Base-by-base conservation (phyloP, 1,140 invertebrate species). In the Bombus vancouverensis region DNA sequence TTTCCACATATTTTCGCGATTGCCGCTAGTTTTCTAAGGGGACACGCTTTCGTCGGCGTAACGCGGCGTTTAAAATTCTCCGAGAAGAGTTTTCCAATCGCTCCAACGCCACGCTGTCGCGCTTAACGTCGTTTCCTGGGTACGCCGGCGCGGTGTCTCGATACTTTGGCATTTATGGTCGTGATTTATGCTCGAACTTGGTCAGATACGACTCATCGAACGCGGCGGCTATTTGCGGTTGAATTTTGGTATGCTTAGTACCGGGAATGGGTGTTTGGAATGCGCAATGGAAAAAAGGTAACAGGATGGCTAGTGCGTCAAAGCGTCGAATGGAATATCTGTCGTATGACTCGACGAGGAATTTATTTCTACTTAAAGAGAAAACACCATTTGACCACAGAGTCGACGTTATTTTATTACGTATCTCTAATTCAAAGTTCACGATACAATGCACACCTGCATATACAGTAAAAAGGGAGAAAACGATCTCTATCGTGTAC, bases 141-240 rank as follows among this genome's bases (percentile, higher is more conserved):
- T n/a, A 42, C 44, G 6, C 15, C 15, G 47, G 47, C 18, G n/a
- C 15, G n/a, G 10, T 13, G 34, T 44, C 22, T n/a, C 39, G 25
- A 57, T 53, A 37, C 65, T 34, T 32, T 12, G 72, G 39, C 81
- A 53, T 83, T 83, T 76, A 83, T 28, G 44, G 66, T 12, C 62
- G 39, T 79, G 76, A 84, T 84, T 79, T 79, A 84, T 32, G 66
- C 68, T 34, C 32, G 22, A 57, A 81, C 80, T 81, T 73, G 18
- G 18, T 39, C 68, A n/a, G 65, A 25, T 62, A 62, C 80, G 28
- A 44, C 47, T 81, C 62, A 34, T 80, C 42, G 8, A 22, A 70
- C 37, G 34, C 18, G 37, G 37, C 8, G 37, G 37, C 8, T n/a
- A 39, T 42, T 74, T 74, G 75, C 18, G 34, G 15, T 70, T 70